Base-by-base conservation (phyloP, 1,140 invertebrate species). In the Cylas formicarius region DNA sequence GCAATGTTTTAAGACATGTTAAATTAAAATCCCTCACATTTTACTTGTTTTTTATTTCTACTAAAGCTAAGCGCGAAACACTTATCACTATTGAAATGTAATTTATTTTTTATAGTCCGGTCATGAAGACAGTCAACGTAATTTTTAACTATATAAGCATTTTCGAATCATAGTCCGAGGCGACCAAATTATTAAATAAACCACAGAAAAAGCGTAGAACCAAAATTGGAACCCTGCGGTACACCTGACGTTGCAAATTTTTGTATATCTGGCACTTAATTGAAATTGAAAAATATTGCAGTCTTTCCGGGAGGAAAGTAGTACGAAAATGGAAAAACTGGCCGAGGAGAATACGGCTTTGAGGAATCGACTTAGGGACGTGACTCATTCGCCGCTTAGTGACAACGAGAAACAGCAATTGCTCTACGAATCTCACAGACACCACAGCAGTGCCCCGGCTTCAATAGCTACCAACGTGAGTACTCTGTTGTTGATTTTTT, bases 321-420 rank as follows among this genome's bases (percentile, higher is more conserved):
- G 72, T 68, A 39, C 72, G 67, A 72, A 83, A 72, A 67, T 81
- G 66, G 74, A 77, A 51, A 71, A 73, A 40, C 66, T 84, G 28
- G 71, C 74, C 46, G 81, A 83, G 63, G 84, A 87, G 71, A 86
- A 86, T 67, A 77, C 78, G 43, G 72, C 75, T 45, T 67, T 87
- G 54, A 72, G 82, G 35, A 79, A 78, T 58, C 72, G 82, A 52
- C 73, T 87, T 50, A 73, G 81, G 46, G 82, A 85, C 62, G 80
- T 86, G 33, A 80, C 79, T 26, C 80, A 84, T 65, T 85, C 82
- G 44, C 82, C 82, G 44, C 66, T 86, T 29, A 85, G 82, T n/a
- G 84, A 88, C 67, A 81, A 80, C 51, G 82, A 86, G 65, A 86
- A 86, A 63, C 78, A 84, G 52, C 80, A 84, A 60, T 69, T 86